These are phyloP conservation scores for Oreochromis tanganicae DNA, from an alignment of 2,113 vertebrate species.

Conservation along the genomic window DNA sequence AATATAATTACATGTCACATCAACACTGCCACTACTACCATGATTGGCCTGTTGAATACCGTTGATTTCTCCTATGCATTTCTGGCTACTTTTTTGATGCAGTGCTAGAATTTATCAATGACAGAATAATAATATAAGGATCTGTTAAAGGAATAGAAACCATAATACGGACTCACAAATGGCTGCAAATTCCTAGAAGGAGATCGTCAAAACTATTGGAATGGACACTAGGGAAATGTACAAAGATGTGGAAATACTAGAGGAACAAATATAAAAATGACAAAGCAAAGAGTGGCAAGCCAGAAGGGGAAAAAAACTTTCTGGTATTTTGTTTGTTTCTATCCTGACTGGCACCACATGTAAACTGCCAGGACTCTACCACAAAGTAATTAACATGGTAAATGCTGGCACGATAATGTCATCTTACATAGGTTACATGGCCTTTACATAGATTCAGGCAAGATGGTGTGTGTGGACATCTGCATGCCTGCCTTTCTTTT, in stretches of 20 bases:
- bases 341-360: rapidly evolving
- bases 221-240: background rate
- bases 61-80: background rate
- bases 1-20: background rate
- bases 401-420: background rate
- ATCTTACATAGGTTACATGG: rapidly evolving
- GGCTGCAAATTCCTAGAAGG: rapidly evolving
- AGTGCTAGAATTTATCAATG: background rate
- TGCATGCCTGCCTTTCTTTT: background rate
- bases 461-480: background rate
- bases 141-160: background rate
- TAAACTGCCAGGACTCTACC: background rate
- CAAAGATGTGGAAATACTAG: background rate
- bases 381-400: background rate
- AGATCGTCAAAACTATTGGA: background rate
- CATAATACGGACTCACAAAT: background rate
- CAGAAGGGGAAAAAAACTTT: background rate
- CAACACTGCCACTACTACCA: background rate
- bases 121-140: background rate
- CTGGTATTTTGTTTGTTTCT: background rate
- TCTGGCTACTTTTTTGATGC: background rate
- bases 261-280: background rate
- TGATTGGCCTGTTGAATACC: rapidly evolving
- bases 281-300: background rate
- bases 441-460: background rate